These are phyloP conservation scores for Eublepharis macularius DNA, from an alignment of 2,113 vertebrate genomes.

Conservation along the genomic window DNA sequence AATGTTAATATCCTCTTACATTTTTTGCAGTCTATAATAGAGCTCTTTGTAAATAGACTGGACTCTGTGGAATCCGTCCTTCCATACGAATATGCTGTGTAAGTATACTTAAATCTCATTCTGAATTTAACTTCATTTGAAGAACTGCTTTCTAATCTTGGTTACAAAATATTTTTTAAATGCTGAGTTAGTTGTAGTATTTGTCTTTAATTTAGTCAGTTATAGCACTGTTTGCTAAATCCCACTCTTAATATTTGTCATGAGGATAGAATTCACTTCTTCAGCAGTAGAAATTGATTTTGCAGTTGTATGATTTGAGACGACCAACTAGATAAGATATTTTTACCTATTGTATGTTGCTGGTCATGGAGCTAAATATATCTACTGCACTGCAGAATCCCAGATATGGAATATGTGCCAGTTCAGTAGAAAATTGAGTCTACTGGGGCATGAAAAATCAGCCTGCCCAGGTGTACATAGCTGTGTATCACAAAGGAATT, in stretches of 20 bases:
- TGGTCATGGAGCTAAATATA: neutral
- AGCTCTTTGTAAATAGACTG: slow-evolving; percentile 96
- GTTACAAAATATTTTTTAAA: neutral
- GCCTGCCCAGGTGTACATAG: neutral
- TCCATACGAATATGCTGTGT: slow-evolving; percentile 97
- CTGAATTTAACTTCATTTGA: slow-evolving; percentile 15
- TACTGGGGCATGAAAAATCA: neutral
- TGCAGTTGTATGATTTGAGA: neutral
- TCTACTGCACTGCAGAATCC: neutral
- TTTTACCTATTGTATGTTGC: neutral
- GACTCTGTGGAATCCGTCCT: slow-evolving; percentile 99
- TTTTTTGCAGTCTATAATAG: slow-evolving; percentile 79
- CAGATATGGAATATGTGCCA: neutral
- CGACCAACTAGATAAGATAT: neutral
- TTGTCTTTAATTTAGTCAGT: too few relatives aligned
- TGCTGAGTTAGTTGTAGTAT: too few relatives aligned
- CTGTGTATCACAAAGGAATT: neutral
- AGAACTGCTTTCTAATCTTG: slow-evolving; percentile 4
- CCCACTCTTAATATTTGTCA: neutral
- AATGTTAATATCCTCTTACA: slow-evolving; percentile 49
- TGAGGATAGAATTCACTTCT: neutral
- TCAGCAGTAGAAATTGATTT: neutral
- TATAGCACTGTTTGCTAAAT: neutral
- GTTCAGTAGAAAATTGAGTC: neutral
- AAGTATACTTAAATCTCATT: slow-evolving; percentile 71